Evolutionary conservation across 2,797 vertebrate species (phyloP), one percentile per base, ranked within the genome.

Genomic region (Pristis pectinata): DNA sequence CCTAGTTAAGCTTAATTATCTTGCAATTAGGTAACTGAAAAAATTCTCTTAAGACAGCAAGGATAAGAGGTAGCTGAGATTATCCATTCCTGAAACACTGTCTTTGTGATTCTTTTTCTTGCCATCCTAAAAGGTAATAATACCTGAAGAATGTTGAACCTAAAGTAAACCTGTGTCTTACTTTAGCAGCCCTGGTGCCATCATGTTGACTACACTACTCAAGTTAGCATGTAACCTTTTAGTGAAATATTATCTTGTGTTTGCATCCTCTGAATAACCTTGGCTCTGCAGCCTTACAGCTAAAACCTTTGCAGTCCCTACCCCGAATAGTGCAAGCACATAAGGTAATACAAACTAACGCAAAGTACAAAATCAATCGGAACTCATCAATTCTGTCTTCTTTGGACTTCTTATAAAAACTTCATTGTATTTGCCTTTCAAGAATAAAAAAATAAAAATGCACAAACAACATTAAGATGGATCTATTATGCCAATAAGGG

Each of bases 171-270:
- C 92, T 44, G 41, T 34, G 19, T 76, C 27, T 53, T 34, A 76
- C 92, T 74, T 94, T 49, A 94, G 92, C 92, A 94, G 44, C 41
- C 41, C 37, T 72, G 37, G 67, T 93, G 64, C 70, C 70, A 72
- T 74, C 92, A 24, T 93, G 92, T 53, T 93, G 37, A 74, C 92
- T 19, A 3, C 70, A n/a, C 92, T 94, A 93, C 95, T 95, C 95
- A 37, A 95, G 95, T 96, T 96, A 95, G 95, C 94, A 94, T 95
- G 95, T 82, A 72, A 94, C 94, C 94, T 74, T 72, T 93, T 44
- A 70, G 64, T 56, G 95, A 93, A 96, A 96, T 94, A 94, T 13
- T 94, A 96, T 83, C 95, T 95, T 95, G 92, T 64, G 59, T 94
- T 61, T 74, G 77, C 53, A 82, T 61, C 91, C 94, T 37, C 15